A percentile compares a stretch with the other conserved stretches of the same genome.
phyloP scores from a whole-genome alignment of 2,113 vertebrate species.

The Progne subis region DNA sequence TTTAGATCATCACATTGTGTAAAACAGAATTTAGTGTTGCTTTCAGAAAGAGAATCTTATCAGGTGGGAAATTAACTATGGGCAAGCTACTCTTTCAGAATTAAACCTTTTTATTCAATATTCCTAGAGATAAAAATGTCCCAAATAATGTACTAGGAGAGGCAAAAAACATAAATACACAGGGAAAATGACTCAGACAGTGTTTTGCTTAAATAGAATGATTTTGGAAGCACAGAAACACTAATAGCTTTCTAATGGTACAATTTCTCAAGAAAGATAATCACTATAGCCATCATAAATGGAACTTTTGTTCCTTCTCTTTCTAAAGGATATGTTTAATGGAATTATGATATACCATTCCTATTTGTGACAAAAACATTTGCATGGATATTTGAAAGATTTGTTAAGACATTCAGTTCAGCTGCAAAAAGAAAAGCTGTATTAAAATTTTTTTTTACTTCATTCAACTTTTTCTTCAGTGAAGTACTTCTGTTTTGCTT shows the following conservation, averaged over 20 bases:
- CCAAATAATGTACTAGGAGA: neutral
- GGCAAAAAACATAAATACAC: neutral
- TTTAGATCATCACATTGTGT: neutral
- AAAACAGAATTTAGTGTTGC: neutral
- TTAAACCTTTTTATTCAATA: neutral
- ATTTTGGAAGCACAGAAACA: neutral
- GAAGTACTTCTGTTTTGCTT: neutral
- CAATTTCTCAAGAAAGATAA: neutral
- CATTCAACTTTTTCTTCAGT: constrained; percentile 6
- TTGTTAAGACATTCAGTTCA: neutral
- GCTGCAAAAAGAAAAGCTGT: neutral
- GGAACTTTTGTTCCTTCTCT: neutral
- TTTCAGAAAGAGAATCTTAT: neutral
- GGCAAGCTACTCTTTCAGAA: neutral
- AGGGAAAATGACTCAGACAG: neutral
- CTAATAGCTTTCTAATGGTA: neutral
- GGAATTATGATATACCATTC: neutral
- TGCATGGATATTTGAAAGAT: neutral
- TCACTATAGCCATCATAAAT: neutral
- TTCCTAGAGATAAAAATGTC: neutral
- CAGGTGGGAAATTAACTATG: neutral
- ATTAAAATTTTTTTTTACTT: neutral
- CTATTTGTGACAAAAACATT: neutral
- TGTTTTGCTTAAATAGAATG: neutral
- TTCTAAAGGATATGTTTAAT: neutral